Base-by-base conservation (phyloP, 2,888 invertebrate genomes). In the Hypercompe scribonia region DNA sequence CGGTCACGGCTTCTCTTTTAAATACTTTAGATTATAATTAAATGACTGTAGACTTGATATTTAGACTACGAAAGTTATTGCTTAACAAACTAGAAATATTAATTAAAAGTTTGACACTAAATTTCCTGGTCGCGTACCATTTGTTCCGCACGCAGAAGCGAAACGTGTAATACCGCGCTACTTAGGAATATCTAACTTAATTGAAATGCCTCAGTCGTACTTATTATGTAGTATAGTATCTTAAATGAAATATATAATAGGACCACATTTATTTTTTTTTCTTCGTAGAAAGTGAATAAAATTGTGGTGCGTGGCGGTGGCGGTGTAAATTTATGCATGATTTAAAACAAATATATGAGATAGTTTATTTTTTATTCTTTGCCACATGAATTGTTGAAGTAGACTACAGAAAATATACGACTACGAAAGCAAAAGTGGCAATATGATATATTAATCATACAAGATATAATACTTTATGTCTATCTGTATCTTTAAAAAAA, bases 171-270 rank as follows among this genome's bases (percentile, higher is more conserved):
- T 66, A 58, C 64, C 68, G 50, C 34, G 18, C 54, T 74, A 79
- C 78, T 78, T 74, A 71, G 42, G 68, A 31, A 65, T 70, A 31
- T 65, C 68, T 65, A 67, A 71, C 74, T 75, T 79, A 79, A 82
- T 76, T 82, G 76, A 81, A 78, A 75, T 68, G 77, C 77, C 81
- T 65, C 80, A 80, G 68, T 73, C 63, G 13, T 54, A 71, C 15
- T 4, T n/a, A 21, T 21, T 65, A 64, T n/a, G 11, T 50, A n/a
- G 33, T 54, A 50, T 7, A 31, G 11, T 42, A 31, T 66, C 42
- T 46, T 46, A 66, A 33, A 66, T 66, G 15, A 15, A 31, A 21
- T 21, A 42, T 42, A n/a, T 2, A 4, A 39, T 39, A 39, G 10
- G 36, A n/a, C n/a, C n/a, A n/a, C n/a, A n/a, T n/a, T n/a, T n/a